Conservation (phyloP, 2,797 vertebrate species). For the Lagodon rhomboides region DNA sequence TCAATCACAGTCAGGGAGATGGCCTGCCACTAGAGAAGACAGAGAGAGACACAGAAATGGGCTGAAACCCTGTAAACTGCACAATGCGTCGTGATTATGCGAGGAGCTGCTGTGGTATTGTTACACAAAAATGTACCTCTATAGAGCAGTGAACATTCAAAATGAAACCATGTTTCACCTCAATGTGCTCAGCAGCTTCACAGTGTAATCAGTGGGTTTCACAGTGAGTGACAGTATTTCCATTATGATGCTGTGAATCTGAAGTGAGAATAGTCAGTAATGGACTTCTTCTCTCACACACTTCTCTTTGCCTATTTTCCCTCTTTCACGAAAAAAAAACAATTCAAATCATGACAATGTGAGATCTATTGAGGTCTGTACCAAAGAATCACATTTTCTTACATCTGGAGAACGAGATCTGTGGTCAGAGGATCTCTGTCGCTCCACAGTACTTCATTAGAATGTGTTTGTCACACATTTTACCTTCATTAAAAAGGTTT, state of each 20-base stretch:
- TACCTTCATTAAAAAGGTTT: too few species aligned
- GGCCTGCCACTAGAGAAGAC: constrained; percentile 87
- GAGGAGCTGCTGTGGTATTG: neutral
- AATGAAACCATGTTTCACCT: neutral
- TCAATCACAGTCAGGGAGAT: constrained; percentile 92
- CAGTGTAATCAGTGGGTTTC: neutral
- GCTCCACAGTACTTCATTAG: too few species aligned
- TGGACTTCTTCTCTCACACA: neutral
- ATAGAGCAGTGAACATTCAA: neutral
- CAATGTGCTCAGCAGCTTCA: neutral
- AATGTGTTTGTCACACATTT: too few species aligned
- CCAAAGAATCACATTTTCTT: too few species aligned
- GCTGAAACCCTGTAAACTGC: neutral
- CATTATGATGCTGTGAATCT: neutral
- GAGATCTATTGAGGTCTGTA: too few species aligned
- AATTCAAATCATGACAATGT: too few species aligned
- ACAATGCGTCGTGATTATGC: neutral
- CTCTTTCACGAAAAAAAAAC: too few species aligned
- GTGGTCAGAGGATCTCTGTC: too few species aligned
- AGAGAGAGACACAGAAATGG: neutral
- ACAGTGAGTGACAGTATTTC: neutral
- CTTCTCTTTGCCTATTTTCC: neutral
- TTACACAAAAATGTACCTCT: neutral
- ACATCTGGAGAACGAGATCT: too few species aligned
- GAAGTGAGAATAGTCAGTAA: neutral